phyloP scores from a whole-genome alignment of 2,113 vertebrate genomes.

The Agelaius tricolor region DNA sequence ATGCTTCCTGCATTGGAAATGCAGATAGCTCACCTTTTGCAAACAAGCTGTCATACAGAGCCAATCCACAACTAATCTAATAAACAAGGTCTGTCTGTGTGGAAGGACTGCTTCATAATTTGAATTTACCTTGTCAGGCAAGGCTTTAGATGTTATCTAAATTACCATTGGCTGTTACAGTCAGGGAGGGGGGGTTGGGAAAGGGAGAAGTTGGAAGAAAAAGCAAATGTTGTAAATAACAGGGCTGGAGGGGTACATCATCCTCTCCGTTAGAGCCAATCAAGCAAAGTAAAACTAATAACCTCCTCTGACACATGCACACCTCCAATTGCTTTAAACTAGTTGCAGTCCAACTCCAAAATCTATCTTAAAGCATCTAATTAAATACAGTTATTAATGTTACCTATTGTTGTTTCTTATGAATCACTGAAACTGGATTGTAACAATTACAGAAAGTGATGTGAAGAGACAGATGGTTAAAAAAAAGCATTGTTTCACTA shows the following conservation, averaged over 20 bases:
- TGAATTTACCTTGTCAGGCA: constrained; percentile 76
- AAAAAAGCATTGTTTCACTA: constrained; percentile 6
- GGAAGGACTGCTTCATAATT: constrained; percentile 72
- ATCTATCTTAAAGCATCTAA: constrained; percentile 24
- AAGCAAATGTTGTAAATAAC: constrained; percentile 27
- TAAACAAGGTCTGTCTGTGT: constrained; percentile 70
- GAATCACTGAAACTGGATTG: not conserved
- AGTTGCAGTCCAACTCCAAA: constrained; percentile 1
- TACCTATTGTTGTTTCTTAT: constrained; percentile 23
- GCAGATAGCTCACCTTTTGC: constrained; percentile 70
- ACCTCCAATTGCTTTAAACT: not conserved
- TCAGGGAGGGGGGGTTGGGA: not conserved
- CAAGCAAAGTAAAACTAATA: constrained; percentile 45
- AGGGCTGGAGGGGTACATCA: not conserved
- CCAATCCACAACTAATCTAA: constrained; percentile 70
- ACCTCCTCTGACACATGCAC: not conserved
- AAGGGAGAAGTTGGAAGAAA: not conserved
- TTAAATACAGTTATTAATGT: constrained; percentile 12
- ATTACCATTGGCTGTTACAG: constrained; percentile 68
- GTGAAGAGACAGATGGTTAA: constrained; percentile 18
- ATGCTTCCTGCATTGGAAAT: constrained; percentile 64
- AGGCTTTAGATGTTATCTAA: constrained; percentile 74
- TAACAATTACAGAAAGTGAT: constrained; percentile 15
- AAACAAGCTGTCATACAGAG: constrained; percentile 76
- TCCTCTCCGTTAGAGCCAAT: not conserved